Evolutionary conservation across 2,113 vertebrate genomes (phyloP), one percentile per base, ranked within the genome.

Genomic region (Callionymus lyra): DNA sequence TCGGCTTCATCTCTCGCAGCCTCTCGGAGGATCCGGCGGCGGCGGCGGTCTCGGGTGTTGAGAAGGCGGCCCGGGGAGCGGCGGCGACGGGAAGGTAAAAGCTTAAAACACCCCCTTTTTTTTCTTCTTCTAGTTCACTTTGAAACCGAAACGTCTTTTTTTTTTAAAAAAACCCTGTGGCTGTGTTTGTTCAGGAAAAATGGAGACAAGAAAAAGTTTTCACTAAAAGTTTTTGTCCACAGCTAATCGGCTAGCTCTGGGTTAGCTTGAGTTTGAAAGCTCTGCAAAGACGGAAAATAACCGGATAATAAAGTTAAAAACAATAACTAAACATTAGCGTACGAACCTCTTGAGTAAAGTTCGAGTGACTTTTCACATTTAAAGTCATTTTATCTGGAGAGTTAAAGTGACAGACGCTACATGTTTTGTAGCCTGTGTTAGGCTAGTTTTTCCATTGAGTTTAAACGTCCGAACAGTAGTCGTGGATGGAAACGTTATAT

Each of bases 41-140:
- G 64, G 80, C 76, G 75, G 80, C 82, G 77, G 76, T 82, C 50
- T 76, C 72, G 69, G 77, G 74, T 79, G 81, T n/a, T n/a, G 77
- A 65, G 78, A 82, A 82, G 80, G 81, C 75, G 83, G 84, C 82
- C 77, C 80, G 74, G 80, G 85, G 83, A 85, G 86, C 82, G 86
- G 87, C 84, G 82, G 75, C 71, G 80, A 75, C 72, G 81, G 52
- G 54, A 41, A 65, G 15, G 48, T 41, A 68, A 57, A 64, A 66
- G 59, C n/a, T n/a, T n/a, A n/a, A n/a, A n/a, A n/a, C n/a, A n/a
- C n/a, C n/a, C n/a, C n/a, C n/a, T n/a, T n/a, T n/a, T n/a, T n/a
- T n/a, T n/a, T n/a, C n/a, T n/a, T n/a, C n/a, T n/a, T n/a, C n/a
- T n/a, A n/a, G n/a, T n/a, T n/a, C n/a, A n/a, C n/a, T n/a, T n/a